Conservation (phyloP, 1,140 invertebrate species). For the Camponotus floridanus region DNA sequence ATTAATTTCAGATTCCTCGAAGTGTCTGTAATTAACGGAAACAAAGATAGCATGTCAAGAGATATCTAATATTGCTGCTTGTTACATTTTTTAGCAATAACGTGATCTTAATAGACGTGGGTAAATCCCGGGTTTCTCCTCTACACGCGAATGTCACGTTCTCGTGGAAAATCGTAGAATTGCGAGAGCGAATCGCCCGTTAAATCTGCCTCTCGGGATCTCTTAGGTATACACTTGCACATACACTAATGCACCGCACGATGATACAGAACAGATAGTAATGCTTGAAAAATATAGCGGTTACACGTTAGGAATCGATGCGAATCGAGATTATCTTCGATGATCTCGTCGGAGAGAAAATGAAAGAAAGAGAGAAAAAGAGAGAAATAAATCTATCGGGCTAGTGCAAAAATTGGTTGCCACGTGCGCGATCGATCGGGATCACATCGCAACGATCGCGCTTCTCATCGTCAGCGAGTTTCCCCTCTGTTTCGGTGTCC, state of each 20-base stretch:
- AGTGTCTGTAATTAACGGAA: slow-evolving; percentile 6
- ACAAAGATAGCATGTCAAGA: not conserved
- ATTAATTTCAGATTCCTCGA: not conserved
- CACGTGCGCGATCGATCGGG: slow-evolving; percentile 23
- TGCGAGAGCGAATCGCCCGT: slow-evolving; percentile 7
- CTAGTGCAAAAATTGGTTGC: slow-evolving; percentile 41
- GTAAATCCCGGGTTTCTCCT: slow-evolving; percentile 24
- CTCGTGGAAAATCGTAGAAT: slow-evolving; percentile 11
- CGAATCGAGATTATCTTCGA: slow-evolving; percentile 34
- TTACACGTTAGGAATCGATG: slow-evolving; percentile 33
- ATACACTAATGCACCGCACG: not conserved
- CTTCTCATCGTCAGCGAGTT: slow-evolving; percentile 34
- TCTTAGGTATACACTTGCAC: slow-evolving; percentile 10
- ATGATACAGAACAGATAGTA: slow-evolving; percentile 20
- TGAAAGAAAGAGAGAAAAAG: not conserved
- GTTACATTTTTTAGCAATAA: slow-evolving; percentile 37
- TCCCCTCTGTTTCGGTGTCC: slow-evolving; percentile 28
- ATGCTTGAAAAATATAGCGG: slow-evolving; percentile 46
- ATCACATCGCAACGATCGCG: slow-evolving; percentile 19
- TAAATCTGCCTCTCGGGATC: slow-evolving; percentile 34
- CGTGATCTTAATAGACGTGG: not conserved
- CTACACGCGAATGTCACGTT: not conserved
- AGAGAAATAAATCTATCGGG: not conserved
- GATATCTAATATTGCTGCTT: slow-evolving; percentile 23
- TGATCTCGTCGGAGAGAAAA: slow-evolving; percentile 1